Conservation (phyloP, 2,888 invertebrate species). For the Cryptocephalus moraei region DNA sequence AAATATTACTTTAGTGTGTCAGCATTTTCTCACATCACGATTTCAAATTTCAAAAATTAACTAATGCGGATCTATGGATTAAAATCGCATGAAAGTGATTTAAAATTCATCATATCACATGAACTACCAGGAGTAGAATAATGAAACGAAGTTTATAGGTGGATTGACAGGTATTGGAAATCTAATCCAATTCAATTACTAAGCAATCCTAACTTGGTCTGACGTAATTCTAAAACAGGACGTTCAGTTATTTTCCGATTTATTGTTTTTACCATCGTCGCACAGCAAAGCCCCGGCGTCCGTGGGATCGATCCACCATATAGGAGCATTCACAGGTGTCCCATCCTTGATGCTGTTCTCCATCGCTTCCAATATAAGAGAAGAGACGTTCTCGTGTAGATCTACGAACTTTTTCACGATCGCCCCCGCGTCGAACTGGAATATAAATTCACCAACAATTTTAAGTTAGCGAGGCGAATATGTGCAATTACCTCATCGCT, state of each 20-base stretch:
- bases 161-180: no score
- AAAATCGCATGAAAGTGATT: no score
- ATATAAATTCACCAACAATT: neutral
- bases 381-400: slow-evolving; percentile 52
- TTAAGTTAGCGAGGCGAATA: neutral
- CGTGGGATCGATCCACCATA: slow-evolving; percentile 75
- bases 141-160: no score
- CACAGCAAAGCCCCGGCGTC: slow-evolving; percentile 50
- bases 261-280: slow-evolving; percentile 43
- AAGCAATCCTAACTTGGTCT: neutral
- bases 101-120: no score
- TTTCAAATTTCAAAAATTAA: no score
- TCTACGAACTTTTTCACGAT: slow-evolving; percentile 55
- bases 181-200: no score
- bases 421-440: slow-evolving; percentile 43
- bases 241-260: neutral
- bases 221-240: neutral
- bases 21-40: no score
- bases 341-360: slow-evolving; percentile 48
- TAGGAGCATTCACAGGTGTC: slow-evolving; percentile 65
- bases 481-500: slow-evolving; percentile 16
- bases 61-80: no score
- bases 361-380: slow-evolving; percentile 53
- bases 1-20: no score
- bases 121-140: no score